Percentiles rank a stretch among this genome's conserved stretches.
phyloP scores from a whole-genome alignment of 1,140 invertebrate genomes.

The Calliopsis andreniformis region DNA sequence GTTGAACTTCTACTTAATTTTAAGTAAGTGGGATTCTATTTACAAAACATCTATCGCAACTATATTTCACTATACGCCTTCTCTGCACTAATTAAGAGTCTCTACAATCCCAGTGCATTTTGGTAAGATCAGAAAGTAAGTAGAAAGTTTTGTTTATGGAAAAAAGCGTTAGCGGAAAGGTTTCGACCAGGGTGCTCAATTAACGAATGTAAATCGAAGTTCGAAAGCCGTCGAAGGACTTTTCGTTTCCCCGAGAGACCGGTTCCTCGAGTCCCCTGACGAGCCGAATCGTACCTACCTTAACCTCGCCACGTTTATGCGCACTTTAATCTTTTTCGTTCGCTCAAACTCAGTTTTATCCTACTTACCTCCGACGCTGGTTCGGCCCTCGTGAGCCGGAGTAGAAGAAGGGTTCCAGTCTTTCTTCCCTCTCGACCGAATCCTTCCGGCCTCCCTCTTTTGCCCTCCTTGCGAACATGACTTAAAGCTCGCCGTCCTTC shows the following conservation, averaged over 20 bases:
- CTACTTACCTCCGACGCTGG: conserved; percentile 61
- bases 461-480: conserved; percentile 67
- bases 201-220: conserved; percentile 18
- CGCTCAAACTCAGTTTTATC: conserved; percentile 58
- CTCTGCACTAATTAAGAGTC: too few relatives aligned
- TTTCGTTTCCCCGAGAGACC: not conserved
- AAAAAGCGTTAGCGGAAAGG: not conserved
- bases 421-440: conserved; percentile 61
- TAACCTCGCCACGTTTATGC: conserved; percentile 49
- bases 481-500: conserved; percentile 68
- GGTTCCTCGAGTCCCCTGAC: not conserved
- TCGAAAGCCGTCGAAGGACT: not conserved
- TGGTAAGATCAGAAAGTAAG: not conserved
- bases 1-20: too few relatives aligned
- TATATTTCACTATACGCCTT: too few relatives aligned
- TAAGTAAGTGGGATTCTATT: too few relatives aligned
- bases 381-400: conserved; percentile 48
- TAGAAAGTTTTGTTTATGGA: not conserved
- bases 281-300: conserved; percentile 39
- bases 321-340: conserved; percentile 61
- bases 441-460: conserved; percentile 61
- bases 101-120: too few relatives aligned
- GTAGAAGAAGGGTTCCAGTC: conserved; percentile 57
- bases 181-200: not conserved
- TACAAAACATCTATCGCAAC: too few relatives aligned